Percentiles rank a stretch among this genome's conserved stretches.
Conservation (phyloP, 1,140 invertebrate genomes). For the Aphidius gifuensis region DNA sequence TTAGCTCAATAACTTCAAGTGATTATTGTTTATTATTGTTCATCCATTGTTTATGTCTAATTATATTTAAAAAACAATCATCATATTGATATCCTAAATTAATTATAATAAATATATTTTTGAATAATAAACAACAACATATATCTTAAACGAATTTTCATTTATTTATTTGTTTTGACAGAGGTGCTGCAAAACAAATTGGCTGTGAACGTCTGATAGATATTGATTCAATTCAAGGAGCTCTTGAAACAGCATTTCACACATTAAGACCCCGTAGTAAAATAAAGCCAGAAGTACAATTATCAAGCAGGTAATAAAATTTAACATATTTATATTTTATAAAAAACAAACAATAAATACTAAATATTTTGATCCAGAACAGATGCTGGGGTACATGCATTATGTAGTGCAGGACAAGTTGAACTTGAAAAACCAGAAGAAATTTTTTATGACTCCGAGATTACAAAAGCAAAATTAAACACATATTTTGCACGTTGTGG, state of each 20-base stretch:
- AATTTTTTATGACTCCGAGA: slow-evolving; percentile 50
- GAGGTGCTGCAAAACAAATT: slow-evolving; percentile 57
- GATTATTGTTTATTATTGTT: background rate
- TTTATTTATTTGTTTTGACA: slow-evolving; percentile 31
- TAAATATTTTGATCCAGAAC: slow-evolving; percentile 54
- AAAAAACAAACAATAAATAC: background rate
- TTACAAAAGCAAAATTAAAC: slow-evolving; percentile 57
- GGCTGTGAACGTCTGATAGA: slow-evolving; percentile 45
- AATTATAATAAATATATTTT: background rate
- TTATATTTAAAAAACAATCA: no score
- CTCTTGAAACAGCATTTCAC: slow-evolving; percentile 59
- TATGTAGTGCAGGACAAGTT: slow-evolving; percentile 63
- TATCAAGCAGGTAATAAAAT: slow-evolving; percentile 63
- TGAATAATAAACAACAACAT: no score
- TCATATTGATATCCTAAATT: no score
- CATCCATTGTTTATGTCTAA: no score
- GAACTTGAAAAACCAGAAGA: slow-evolving; percentile 56
- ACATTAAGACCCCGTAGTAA: slow-evolving; percentile 41
- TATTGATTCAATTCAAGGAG: slow-evolving; percentile 63
- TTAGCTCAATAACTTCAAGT: background rate
- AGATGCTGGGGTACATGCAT: slow-evolving; percentile 70
- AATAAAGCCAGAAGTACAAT: slow-evolving; percentile 41
- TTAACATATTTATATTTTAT: background rate
- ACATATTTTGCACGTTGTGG: slow-evolving; percentile 57
- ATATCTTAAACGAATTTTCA: slow-evolving; percentile 21